phyloP scores from a whole-genome alignment of 2,797 vertebrate species.

The Pseudochromis fuscus region DNA sequence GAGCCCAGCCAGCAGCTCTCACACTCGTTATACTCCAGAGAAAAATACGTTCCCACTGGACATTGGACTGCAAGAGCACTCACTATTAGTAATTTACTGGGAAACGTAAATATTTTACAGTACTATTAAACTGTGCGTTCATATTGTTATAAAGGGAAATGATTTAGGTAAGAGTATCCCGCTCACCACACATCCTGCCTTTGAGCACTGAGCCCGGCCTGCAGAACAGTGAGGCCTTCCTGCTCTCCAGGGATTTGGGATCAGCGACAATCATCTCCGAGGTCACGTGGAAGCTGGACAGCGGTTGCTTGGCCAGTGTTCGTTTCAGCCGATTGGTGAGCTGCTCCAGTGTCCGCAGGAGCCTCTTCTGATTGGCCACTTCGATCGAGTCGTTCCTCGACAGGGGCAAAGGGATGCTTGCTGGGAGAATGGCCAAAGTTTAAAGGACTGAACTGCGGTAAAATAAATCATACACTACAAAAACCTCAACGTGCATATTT shows the following conservation, averaged over 20 bases:
- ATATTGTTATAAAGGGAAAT: not conserved
- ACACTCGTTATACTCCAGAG: constrained; percentile 90
- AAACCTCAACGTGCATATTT: too few relatives aligned
- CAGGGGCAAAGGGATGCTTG: constrained; percentile 94
- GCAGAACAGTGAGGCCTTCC: constrained; percentile 92
- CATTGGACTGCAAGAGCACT: constrained; percentile 89
- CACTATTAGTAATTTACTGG: constrained; percentile 9
- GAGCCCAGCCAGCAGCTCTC: constrained; percentile 96
- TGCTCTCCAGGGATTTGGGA: constrained; percentile 93
- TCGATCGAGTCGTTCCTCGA: constrained; percentile 95
- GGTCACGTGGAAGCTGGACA: constrained; percentile 93
- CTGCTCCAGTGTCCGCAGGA: constrained; percentile 92
- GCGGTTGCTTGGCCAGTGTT: constrained; percentile 91
- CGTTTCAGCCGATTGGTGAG: constrained; percentile 94
- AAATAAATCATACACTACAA: not conserved
- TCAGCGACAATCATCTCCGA: constrained; percentile 94
- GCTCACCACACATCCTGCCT: constrained; percentile 96
- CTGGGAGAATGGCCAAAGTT: constrained; percentile 86
- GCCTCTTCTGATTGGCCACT: constrained; percentile 92
- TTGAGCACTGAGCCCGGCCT: constrained; percentile 94
- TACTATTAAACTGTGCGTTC: not conserved
- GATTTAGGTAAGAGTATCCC: too few relatives aligned
- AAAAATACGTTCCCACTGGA: constrained; percentile 95
- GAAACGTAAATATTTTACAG: constrained; percentile 6
- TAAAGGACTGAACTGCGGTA: constrained; percentile 38